Base-by-base conservation (phyloP, 2,113 vertebrate genomes). In the Tursiops truncatus region DNA sequence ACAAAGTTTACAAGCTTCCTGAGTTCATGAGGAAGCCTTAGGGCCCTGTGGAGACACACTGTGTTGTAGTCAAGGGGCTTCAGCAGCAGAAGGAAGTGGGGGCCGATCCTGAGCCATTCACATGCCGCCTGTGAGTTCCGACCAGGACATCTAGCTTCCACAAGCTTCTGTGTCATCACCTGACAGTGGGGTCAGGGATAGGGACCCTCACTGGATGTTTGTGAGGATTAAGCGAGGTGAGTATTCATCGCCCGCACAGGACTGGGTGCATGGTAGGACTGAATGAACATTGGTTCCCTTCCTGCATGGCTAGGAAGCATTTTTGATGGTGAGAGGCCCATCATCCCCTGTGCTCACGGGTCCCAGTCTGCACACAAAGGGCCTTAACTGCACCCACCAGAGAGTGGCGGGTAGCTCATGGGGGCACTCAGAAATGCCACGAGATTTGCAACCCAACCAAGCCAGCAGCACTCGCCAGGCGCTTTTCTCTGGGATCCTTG, bases 21-120 rank as follows among this genome's bases (percentile, higher is more conserved):
- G 2, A 31, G 62, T 8, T 60, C 68, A 8, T 13, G 6, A 23
- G 7, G 36, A n/a, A 50, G 65, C 1, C 65, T 13, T 1, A 58
- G 60, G 36, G n/a, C 28, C 58, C 11, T 1, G 2, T 28, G 62
- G 36, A 80, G 25, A 41, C 17, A 38, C 1, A 3, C 15, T 25
- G 12, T 2, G 1, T 5, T 1, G 2, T 3, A 25, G 18, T 8
- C 12, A 23, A 21, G 10, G 8, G 28, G n/a, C 23, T 25, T 65
- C 18, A 25, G 38, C 3, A 13, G 28, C 36, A 33, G n/a, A 14
- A 2, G 5, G 8, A 38, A 31, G 25, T 5, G 47, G 4, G 6
- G 3, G 5, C 3, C n/a, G 21, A 13, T 12, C 38, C 60, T 68
- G 58, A 26, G 33, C 10, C 88, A 25, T 6, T 31, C 68, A 3